phyloP scores from a whole-genome alignment of 2,113 vertebrate genomes.

The Pangasianodon gigas region DNA sequence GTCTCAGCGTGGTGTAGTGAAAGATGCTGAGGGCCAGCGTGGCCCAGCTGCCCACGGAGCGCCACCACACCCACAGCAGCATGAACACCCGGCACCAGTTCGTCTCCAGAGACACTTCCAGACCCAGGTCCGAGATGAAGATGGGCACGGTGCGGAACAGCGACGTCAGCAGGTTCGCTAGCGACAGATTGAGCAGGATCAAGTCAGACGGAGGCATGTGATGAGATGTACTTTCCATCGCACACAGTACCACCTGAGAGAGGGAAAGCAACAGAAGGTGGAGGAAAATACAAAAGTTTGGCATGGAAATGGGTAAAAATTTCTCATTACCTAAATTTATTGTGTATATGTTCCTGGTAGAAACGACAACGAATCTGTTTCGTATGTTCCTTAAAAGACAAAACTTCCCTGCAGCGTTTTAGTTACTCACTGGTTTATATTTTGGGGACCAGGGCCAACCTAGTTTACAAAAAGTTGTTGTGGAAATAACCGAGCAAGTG shows the following conservation, averaged over 20 bases:
- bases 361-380: neutral
- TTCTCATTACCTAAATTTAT: neutral
- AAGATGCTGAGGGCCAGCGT: constrained; percentile 76
- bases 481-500: neutral
- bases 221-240: constrained; percentile 56
- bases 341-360: neutral
- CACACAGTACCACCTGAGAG: constrained; percentile 69
- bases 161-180: constrained; percentile 78
- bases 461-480: neutral
- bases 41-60: constrained; percentile 75
- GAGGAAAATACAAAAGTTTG: neutral
- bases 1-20: constrained; percentile 72
- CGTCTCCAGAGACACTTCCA: constrained; percentile 67
- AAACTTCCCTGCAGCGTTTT: neutral
- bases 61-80: constrained; percentile 81
- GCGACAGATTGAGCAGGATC: constrained; percentile 74
- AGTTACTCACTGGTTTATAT: neutral
- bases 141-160: constrained; percentile 78
- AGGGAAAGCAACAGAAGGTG: constrained; percentile 6
- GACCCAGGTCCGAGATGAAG: constrained; percentile 75
- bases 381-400: neutral
- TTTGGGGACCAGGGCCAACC: neutral
- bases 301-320: too few species aligned
- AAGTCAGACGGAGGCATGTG: constrained; percentile 69
- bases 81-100: constrained; percentile 77